Base-by-base conservation (phyloP, 2,797 vertebrate species). In the Vespertilio murinus region DNA sequence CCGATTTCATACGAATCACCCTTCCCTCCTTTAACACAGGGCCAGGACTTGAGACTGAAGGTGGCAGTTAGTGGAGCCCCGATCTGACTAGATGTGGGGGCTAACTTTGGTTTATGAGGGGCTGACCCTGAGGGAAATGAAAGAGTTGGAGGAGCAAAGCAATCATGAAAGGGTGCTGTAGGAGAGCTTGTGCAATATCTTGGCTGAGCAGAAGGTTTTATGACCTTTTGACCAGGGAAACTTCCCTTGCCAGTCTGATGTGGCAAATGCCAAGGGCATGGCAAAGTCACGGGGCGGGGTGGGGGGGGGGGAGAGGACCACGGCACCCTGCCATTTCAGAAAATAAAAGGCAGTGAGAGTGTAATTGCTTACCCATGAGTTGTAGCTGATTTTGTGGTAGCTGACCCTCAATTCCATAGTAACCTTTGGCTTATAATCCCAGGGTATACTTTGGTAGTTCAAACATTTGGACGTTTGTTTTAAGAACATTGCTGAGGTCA, bases 401-500 rank as follows among this genome's bases (percentile, higher is more conserved):
- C 70, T 70, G 30, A 73, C 45, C 28, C 33, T 86, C 20, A 65
- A 18, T 47, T 79, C 52, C 14, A 23, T 75, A 38, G 89, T 67
- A 86, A 90, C 20, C 67, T 93, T 85, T 85, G 56, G 35, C 45
- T 83, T 49, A 17, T 73, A 38, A 30, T 56, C 25, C 61, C 47
- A 90, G 54, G 54, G 54, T 73, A 30, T 38, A 23, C 54, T 81
- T 70, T 73, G 7, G 30, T 49, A 78, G 22, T 88, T 69, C 25
- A 75, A 92, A 85, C n/a, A 73, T 22, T 84, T 92, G 47, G 35
- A 47, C 6, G 22, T 70, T 75, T 74, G 61, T 45, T 75, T 88
- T 80, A 88, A 96, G 83, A 95, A 54, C 59, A 49, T 54, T 42
- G 38, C 45, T 92, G 45, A 94, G 12, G 28, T 83, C 35, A 25